Conservation (phyloP, 1,140 invertebrate species). For the Metaphire vulgaris region DNA sequence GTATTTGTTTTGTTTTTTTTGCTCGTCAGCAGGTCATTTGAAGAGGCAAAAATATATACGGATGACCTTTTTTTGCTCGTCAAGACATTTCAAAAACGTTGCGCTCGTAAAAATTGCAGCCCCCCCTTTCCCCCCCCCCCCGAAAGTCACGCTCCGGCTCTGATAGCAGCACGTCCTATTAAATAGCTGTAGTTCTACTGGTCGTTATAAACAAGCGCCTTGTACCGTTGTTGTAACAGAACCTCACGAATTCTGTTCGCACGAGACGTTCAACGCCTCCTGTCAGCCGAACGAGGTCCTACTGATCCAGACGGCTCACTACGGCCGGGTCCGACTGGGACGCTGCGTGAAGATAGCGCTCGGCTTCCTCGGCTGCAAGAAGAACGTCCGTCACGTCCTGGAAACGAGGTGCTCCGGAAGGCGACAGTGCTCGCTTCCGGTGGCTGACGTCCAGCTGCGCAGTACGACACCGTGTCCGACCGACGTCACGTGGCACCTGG, state of each 20-base stretch:
- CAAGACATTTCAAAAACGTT: too few relatives aligned
- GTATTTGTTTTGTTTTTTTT: too few relatives aligned
- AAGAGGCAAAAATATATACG: not conserved
- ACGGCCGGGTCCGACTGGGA: not conserved
- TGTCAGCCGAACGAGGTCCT: not conserved
- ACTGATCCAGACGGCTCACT: not conserved
- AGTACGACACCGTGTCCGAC: constrained; percentile 5
- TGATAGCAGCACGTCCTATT: too few relatives aligned
- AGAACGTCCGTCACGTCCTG: not conserved
- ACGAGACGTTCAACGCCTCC: not conserved
- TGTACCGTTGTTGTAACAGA: too few relatives aligned
- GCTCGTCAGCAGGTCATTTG: too few relatives aligned
- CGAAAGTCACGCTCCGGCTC: too few relatives aligned
- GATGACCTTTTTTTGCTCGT: too few relatives aligned
- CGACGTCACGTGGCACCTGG: constrained; percentile 28
- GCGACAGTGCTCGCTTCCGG: not conserved
- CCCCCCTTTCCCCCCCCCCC: too few relatives aligned
- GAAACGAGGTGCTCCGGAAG: constrained; percentile 22
- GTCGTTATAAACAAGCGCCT: too few relatives aligned
- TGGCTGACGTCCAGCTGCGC: constrained; percentile 9
- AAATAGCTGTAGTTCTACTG: too few relatives aligned
- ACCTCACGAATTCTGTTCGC: not conserved
- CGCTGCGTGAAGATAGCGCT: constrained; percentile 2
- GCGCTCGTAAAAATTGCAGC: too few relatives aligned
- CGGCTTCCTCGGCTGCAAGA: constrained; percentile 10